Evolutionary conservation across 2,113 vertebrate genomes (phyloP).

Genomic region (Dunckerocampus dactyliophorus): DNA sequence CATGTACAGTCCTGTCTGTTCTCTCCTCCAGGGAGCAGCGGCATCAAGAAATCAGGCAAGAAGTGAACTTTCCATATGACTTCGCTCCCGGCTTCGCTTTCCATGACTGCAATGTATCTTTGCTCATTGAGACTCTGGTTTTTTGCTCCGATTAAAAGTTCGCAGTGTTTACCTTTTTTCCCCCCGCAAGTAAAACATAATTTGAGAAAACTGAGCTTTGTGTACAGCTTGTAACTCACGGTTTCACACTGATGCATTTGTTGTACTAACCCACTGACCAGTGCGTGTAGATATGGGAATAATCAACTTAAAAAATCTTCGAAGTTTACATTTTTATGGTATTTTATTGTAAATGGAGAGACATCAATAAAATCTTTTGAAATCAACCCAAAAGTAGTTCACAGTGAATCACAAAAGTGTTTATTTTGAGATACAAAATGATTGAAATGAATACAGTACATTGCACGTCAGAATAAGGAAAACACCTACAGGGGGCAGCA

Average conservation of each 20-base stretch:
- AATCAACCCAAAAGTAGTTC: constrained; percentile 22
- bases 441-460: background rate
- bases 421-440: background rate
- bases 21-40: constrained; percentile 73
- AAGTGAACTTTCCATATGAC: constrained; percentile 67
- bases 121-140: background rate
- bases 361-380: constrained; percentile 65
- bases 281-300: background rate
- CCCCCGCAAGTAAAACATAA: background rate
- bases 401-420: too few relatives aligned
- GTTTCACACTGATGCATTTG: background rate
- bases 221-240: background rate
- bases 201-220: background rate
- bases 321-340: background rate
- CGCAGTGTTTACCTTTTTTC: background rate
- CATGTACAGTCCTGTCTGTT: background rate
- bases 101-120: background rate
- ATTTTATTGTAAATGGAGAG: constrained; percentile 41
- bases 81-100: background rate
- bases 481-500: background rate
- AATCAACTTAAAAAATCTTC: background rate
- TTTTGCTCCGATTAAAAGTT: constrained; percentile 1
- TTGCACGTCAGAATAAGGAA: too few relatives aligned
- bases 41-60: constrained; percentile 97
- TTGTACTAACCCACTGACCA: background rate